These are phyloP conservation scores for Lasioglossum pauxillum DNA, from an alignment of 2,888 invertebrate species.

Conservation along the genomic window DNA sequence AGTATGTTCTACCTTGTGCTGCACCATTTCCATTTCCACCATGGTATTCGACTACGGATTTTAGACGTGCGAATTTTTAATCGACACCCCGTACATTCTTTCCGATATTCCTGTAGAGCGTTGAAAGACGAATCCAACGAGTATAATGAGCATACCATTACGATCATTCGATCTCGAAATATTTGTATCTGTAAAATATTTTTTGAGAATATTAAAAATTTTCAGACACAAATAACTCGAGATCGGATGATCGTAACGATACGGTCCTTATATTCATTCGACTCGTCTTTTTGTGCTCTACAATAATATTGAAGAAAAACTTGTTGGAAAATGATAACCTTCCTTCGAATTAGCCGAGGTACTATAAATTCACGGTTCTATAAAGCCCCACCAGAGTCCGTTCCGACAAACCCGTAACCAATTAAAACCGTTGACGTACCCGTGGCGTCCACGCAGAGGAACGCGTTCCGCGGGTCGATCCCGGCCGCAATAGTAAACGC, in stretches of 20 bases:
- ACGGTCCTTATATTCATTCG: not conserved
- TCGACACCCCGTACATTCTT: not conserved
- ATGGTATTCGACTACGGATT: not conserved
- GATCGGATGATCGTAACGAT: not conserved
- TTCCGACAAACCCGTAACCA: not conserved
- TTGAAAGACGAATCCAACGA: not conserved
- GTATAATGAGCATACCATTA: not conserved
- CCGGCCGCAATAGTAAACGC: slow-evolving; percentile 14
- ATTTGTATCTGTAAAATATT: not conserved
- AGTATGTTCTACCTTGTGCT: not conserved
- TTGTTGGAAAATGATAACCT: not conserved
- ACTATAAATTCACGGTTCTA: no score
- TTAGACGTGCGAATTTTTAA: not conserved
- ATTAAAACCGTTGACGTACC: not conserved
- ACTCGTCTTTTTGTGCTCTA: not conserved
- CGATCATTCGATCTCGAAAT: no score
- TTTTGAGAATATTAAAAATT: no score
- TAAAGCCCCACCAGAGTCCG: no score
- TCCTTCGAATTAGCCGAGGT: not conserved
- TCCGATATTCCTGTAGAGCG: not conserved
- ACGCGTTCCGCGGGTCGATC: not conserved
- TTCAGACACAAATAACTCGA: not conserved
- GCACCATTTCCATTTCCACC: not conserved
- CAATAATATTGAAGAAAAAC: not conserved
- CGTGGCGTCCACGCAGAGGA: not conserved